These are phyloP conservation scores for Berghia stephanieae DNA, from an alignment of 1,140 invertebrate species.

Conservation along the genomic window DNA sequence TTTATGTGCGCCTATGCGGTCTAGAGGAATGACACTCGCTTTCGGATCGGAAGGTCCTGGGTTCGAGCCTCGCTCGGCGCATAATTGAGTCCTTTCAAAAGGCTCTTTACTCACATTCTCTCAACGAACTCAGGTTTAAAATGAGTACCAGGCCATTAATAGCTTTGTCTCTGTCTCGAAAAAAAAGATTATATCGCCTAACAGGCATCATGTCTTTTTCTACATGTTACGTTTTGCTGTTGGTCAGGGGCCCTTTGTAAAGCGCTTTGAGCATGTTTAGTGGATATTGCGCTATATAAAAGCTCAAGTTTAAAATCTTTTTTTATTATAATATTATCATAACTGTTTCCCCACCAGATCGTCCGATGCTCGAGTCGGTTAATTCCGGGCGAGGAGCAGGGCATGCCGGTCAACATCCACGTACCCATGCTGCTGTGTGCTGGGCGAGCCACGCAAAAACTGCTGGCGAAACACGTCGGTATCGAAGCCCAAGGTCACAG, in stretches of 20 bases:
- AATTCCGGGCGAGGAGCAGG: slow-evolving; percentile 8
- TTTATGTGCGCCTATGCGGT: too few relatives aligned
- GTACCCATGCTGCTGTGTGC: slow-evolving; percentile 24
- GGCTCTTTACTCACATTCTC: too few relatives aligned
- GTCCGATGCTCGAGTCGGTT: slow-evolving; percentile 18
- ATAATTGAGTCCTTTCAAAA: too few relatives aligned
- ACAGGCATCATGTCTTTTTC: not conserved
- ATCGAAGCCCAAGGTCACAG: not conserved
- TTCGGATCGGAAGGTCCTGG: too few relatives aligned
- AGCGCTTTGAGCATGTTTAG: too few relatives aligned
- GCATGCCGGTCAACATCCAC: slow-evolving; percentile 20
- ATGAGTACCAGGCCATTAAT: too few relatives aligned
- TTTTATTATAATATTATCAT: not conserved
- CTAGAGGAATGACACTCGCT: too few relatives aligned
- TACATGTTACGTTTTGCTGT: not conserved
- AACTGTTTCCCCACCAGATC: not conserved
- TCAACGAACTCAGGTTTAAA: too few relatives aligned
- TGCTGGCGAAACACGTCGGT: slow-evolving; percentile 23
- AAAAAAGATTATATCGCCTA: not conserved
- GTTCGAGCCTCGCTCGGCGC: too few relatives aligned
- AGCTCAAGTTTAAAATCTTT: not conserved
- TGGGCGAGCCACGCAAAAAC: not conserved
- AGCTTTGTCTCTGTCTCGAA: not conserved
- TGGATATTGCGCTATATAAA: too few relatives aligned
- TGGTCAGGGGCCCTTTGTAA: too few relatives aligned